Percentiles rank a stretch among this genome's conserved stretches.
Evolutionary conservation across 1,140 invertebrate species (phyloP).

Genomic region (Heliothis subflexa): DNA sequence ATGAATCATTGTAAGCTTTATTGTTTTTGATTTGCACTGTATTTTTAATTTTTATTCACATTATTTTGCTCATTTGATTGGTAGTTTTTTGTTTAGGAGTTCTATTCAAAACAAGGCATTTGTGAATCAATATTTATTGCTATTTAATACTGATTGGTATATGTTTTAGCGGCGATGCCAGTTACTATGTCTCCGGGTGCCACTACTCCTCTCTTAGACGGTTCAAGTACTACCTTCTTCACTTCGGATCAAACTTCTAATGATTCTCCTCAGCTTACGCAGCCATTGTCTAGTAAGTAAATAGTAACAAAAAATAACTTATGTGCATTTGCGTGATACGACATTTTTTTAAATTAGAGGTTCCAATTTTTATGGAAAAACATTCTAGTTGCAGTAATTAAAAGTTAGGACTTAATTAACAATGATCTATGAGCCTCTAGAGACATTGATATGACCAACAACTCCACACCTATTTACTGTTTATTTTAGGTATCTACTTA

Average conservation of each 20-base stretch:
- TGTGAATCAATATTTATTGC: too few relatives aligned
- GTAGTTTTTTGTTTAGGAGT: conserved; percentile 48
- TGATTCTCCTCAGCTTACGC: conserved; percentile 75
- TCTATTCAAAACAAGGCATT: too few relatives aligned
- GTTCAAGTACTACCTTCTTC: conserved; percentile 73
- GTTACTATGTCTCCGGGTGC: conserved; percentile 80
- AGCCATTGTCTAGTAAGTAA: conserved; percentile 73
- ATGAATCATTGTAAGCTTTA: conserved; percentile 89
- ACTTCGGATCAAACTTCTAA: conserved; percentile 72
- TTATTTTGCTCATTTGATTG: conserved; percentile 22
- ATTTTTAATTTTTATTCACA: conserved; percentile 61
- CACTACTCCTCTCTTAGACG: conserved; percentile 77
- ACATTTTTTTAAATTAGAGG: too few relatives aligned
- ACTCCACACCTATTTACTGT: too few relatives aligned
- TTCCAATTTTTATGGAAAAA: too few relatives aligned
- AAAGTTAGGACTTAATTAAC: too few relatives aligned
- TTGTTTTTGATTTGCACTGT: conserved; percentile 83
- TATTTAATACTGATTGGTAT: background rate
- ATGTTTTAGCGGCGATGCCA: conserved; percentile 76
- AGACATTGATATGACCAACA: too few relatives aligned
- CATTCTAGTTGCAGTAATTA: too few relatives aligned
- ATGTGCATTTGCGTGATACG: background rate
- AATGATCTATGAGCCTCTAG: too few relatives aligned
- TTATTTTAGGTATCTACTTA: too few relatives aligned
- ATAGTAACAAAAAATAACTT: background rate